These are phyloP conservation scores for Caenorhabditis plicata DNA, from an alignment of 2,888 invertebrate species.

Conservation along the genomic window DNA sequence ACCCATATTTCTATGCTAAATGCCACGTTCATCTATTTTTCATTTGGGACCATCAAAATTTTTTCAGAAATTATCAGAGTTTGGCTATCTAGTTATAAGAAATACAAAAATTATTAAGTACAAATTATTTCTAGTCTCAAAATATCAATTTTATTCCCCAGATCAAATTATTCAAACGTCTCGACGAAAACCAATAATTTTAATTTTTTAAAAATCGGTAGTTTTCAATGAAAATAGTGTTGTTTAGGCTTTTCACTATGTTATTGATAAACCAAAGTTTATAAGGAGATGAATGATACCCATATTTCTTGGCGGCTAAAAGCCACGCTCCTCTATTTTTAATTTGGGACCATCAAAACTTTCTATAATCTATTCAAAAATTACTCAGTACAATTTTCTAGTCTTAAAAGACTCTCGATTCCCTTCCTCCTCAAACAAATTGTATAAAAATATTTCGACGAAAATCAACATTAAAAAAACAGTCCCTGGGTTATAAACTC, in stretches of 20 bases:
- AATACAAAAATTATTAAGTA: neutral
- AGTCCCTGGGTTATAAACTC: too few relatives aligned
- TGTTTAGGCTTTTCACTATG: too few relatives aligned
- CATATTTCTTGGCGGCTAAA: too few relatives aligned
- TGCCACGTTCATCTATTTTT: too few relatives aligned
- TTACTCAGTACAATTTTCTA: neutral
- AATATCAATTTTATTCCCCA: neutral
- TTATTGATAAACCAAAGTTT: too few relatives aligned
- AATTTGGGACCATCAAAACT: too few relatives aligned
- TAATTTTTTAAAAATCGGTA: neutral
- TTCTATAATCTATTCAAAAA: neutral
- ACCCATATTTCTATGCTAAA: too few relatives aligned
- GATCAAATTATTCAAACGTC: neutral
- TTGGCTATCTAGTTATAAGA: neutral
- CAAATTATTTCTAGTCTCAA: neutral
- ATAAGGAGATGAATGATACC: too few relatives aligned
- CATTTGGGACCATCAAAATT: too few relatives aligned
- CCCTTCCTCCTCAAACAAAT: neutral
- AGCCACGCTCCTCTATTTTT: too few relatives aligned
- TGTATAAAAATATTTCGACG: neutral
- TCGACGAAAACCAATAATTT: neutral
- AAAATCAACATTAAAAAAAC: neutral
- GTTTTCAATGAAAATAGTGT: too few relatives aligned
- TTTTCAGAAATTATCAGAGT: slow-evolving; percentile 5
- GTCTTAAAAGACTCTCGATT: neutral